Base-by-base conservation (phyloP, 2,797 vertebrate genomes). In the Clamator glandarius region DNA sequence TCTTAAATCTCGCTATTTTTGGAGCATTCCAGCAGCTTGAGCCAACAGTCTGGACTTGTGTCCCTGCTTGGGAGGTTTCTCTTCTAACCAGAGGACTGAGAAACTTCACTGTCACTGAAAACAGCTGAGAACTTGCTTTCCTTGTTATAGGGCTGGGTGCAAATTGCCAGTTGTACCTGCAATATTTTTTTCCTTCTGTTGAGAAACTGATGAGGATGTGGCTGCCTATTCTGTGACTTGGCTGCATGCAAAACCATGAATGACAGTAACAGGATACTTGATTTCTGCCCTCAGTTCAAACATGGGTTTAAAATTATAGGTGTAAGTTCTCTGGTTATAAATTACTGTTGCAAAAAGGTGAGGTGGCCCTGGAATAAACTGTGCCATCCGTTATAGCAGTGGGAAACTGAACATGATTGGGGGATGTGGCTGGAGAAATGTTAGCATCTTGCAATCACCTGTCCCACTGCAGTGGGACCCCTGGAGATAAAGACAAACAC, bases 231-330 rank as follows among this genome's bases (percentile, higher is more conserved):
- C 91, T 91, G 79, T 81, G 75, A 67, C 79, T 70, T 84, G 86
- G 76, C 89, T 91, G 63, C 63, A 48, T 68, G 77, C 59, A 73
- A 52, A 78, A 70, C 46, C 59, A 84, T 19, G 42, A 44, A 12
- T 39, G 69, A 72, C 61, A 84, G 55, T 23, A 39, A 62, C 39
- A 87, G 50, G 76, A 55, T 52, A 46, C 68, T 84, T 84, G 79
- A 55, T 84, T 91, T 92, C 84, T 88, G 42, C 81, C 85, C 72
- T 6, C 72, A 81, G 50, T 85, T 93, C 84, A 95, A 93, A 91
- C 15, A 35, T 62, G 55, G 52, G 63, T 85, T 93, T 91, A 62
- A 93, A 95, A 95, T 94, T 94, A 89, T 90, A 95, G 89, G 90
- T 92, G 77, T 48, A 92, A 55, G 51, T 74, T 89, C 77, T 80